Evolutionary conservation across 2,113 vertebrate species (phyloP).

Genomic region (Macaca nemestrina): DNA sequence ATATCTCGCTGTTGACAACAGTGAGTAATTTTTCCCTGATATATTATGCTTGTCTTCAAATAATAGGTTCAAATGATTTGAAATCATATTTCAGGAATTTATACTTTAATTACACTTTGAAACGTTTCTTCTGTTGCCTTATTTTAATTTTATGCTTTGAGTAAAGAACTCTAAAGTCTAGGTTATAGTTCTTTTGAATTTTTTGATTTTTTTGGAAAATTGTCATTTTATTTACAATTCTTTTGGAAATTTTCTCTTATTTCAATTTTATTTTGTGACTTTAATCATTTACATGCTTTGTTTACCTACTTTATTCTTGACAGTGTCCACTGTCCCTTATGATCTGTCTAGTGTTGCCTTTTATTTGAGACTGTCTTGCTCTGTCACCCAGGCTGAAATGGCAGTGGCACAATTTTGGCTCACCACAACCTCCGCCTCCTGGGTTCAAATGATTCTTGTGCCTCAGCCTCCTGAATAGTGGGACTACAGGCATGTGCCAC

Average conservation of each 20-base stretch:
- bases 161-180: background rate
- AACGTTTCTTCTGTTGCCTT: background rate
- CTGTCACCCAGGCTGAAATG: too few relatives aligned
- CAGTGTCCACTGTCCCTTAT: background rate
- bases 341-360: background rate
- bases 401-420: too few relatives aligned
- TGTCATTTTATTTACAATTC: background rate
- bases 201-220: too few relatives aligned
- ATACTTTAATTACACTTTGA: background rate
- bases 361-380: too few relatives aligned
- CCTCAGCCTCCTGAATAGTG: too few relatives aligned
- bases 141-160: background rate
- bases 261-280: constrained; percentile 23
- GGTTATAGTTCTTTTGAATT: background rate
- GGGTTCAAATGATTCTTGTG: too few relatives aligned
- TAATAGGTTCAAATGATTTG: background rate
- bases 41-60: background rate
- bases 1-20: background rate
- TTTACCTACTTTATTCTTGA: background rate
- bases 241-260: background rate
- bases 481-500: too few relatives aligned
- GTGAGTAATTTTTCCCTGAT: background rate
- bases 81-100: background rate
- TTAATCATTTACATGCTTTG: background rate
- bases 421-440: too few relatives aligned